Base-by-base conservation (phyloP, 2,888 invertebrate genomes). In the Scelioninae gen. 1 region DNA sequence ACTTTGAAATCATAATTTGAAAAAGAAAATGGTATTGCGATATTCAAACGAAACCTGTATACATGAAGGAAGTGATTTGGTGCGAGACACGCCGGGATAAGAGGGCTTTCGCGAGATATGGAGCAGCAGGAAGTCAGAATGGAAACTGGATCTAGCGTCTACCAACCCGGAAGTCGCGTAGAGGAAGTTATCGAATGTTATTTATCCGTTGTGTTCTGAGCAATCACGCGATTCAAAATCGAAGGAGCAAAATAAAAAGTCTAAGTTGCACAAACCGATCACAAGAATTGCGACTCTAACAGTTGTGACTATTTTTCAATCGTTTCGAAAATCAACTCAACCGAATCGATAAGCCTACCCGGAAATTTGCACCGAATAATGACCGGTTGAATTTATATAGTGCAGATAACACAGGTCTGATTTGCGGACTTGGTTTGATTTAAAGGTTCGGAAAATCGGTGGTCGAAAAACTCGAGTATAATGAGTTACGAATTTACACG, bases 101-200 rank as follows among this genome's bases (percentile, higher is more conserved):
- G 72, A 49, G 62, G 60, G 68, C 76, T 80, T 76, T 82, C 82
- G 82, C 84, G 74, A 78, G 82, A 84, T 83, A 85, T 84, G 86
- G 85, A 86, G 65, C 85, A 84, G 69, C 86, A 87, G 86, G 84
- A 86, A 86, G 84, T 80, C 79, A 83, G 65, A 85, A 82, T 82
- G 81, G 86, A 86, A 88, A 88, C 86, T 85, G 82, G 87, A 89
- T 89, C 86, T 85, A 69, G 83, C 75, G 82, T n/a, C n/a, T 81
- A 77, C 58, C 51, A 31, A 85, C 65, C 60, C 79, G 88, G 88
- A 89, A 89, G 86, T 87, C 75, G 60, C 58, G 58, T 71, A 66
- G 32, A 84, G 78, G 75, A 78, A 84, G 82, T 84, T 79, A 82
- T 76, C 68, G 71, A 63, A 53, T 34, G 63, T 47, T 45, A 66